Percentiles rank a stretch among this genome's conserved stretches.
phyloP scores from a whole-genome alignment of 2,113 vertebrate species.

The Mus spicilegus region DNA sequence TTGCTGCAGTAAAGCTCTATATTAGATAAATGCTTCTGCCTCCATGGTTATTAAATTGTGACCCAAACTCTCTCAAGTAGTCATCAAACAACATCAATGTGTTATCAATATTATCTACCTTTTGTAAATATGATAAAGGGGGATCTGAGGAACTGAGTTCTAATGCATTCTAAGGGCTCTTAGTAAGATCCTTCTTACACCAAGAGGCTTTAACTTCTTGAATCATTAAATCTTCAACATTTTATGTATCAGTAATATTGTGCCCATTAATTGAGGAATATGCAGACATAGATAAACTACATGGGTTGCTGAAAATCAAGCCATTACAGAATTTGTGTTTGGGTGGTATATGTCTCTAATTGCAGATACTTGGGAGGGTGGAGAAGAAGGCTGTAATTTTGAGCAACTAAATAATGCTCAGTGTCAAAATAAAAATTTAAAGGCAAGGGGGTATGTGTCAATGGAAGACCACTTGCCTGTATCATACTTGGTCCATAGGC shows the following conservation, averaged over 20 bases:
- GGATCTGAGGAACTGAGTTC: neutral
- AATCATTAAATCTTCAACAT: neutral
- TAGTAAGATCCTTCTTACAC: neutral
- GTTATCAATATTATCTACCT: neutral
- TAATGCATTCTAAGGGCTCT: neutral
- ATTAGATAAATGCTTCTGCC: neutral
- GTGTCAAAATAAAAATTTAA: neutral
- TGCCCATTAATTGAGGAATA: neutral
- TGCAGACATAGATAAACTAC: neutral
- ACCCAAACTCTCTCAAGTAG: neutral
- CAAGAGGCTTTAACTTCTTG: neutral
- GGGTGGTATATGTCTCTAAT: neutral
- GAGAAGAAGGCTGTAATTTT: neutral
- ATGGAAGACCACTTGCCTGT: neutral
- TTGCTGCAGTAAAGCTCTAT: rapidly evolving
- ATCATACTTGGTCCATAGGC: no score
- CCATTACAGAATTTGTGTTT: neutral
- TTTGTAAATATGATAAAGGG: neutral
- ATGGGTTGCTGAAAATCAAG: neutral
- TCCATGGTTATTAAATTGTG: neutral
- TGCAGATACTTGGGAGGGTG: neutral
- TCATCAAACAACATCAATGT: neutral
- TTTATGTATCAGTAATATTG: neutral
- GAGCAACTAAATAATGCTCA: neutral
- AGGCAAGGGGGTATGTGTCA: neutral